A percentile compares a stretch with the other conserved stretches of the same genome.
Evolutionary conservation across 2,888 invertebrate species (phyloP).

Genomic region (Sphaerolaimus hirsutus): DNA sequence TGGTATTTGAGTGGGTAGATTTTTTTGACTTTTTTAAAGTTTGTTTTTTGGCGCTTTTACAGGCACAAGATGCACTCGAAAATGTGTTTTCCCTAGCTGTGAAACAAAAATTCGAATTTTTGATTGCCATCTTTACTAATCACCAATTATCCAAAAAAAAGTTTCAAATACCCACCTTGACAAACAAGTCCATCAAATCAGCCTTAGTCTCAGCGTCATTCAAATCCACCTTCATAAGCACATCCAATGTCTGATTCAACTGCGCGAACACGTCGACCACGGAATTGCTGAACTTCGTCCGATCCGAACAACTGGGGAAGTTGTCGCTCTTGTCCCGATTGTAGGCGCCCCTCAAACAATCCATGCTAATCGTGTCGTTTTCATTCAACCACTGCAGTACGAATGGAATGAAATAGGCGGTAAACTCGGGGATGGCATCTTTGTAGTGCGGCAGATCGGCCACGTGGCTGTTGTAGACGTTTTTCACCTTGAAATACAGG

Average conservation of each 20-base stretch:
- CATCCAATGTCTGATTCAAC: conserved; percentile 94
- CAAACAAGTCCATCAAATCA: conserved; percentile 94
- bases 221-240: conserved; percentile 52
- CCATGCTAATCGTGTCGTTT: conserved; percentile 93
- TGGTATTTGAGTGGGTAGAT: no score
- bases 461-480: conserved; percentile 90
- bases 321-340: conserved; percentile 59
- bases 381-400: conserved; percentile 99
- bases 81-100: no score
- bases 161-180: conserved; percentile 32
- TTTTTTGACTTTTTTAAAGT: no score
- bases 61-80: no score
- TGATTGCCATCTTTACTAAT: no score
- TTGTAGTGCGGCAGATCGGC: conserved; percentile 90
- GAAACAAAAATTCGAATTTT: no score
- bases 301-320: conserved; percentile 97
- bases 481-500: conserved; percentile 92
- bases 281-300: conserved; percentile 90
- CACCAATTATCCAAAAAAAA: no score
- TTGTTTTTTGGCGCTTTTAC: no score
- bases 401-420: conserved; percentile 98
- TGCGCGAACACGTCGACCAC: conserved; percentile 99
- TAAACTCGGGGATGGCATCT: conserved; percentile 88
- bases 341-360: conserved; percentile 93
- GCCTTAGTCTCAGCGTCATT: conserved; percentile 98